These are phyloP conservation scores for Chromoteleia sp. DNA, from an alignment of 2,888 invertebrate genomes.

Conservation along the genomic window DNA sequence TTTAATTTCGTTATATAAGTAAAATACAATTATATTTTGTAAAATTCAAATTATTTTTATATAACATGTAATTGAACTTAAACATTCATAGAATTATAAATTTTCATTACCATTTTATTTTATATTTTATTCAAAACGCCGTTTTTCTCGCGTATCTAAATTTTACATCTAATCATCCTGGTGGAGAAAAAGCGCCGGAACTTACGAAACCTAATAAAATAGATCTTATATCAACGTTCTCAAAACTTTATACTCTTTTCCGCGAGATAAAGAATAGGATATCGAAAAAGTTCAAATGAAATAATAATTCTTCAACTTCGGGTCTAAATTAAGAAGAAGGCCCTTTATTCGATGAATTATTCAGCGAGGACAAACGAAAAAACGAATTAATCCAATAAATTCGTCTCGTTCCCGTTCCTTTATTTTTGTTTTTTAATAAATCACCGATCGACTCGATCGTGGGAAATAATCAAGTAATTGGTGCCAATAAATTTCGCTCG, in stretches of 20 bases:
- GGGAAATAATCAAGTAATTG: slow-evolving; percentile 23
- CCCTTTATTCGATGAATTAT: slow-evolving; percentile 12
- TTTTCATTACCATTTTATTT: no score
- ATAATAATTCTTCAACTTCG: slow-evolving; percentile 33
- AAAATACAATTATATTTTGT: no score
- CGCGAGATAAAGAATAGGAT: slow-evolving; percentile 25
- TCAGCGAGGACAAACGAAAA: slow-evolving; percentile 10
- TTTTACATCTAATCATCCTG: slow-evolving; percentile 48
- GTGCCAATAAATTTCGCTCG: slow-evolving; percentile 1
- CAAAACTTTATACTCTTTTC: slow-evolving; percentile 7
- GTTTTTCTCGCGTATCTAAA: slow-evolving; percentile 29
- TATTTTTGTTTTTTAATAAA: slow-evolving; percentile 3
- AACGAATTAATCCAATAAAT: neutral
- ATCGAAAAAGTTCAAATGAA: slow-evolving; percentile 31
- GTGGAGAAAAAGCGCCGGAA: slow-evolving; percentile 2
- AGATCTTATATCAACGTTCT: slow-evolving; percentile 27
- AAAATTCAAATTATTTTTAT: no score
- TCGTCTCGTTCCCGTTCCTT: neutral
- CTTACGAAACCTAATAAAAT: slow-evolving; percentile 19
- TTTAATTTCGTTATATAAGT: no score
- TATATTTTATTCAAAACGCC: slow-evolving; percentile 43
- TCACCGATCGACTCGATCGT: neutral
- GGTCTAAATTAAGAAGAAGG: slow-evolving; percentile 17
- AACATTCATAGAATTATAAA: no score
- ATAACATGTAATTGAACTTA: no score